phyloP scores from a whole-genome alignment of 2,888 invertebrate genomes.

The Agrochola lota region DNA sequence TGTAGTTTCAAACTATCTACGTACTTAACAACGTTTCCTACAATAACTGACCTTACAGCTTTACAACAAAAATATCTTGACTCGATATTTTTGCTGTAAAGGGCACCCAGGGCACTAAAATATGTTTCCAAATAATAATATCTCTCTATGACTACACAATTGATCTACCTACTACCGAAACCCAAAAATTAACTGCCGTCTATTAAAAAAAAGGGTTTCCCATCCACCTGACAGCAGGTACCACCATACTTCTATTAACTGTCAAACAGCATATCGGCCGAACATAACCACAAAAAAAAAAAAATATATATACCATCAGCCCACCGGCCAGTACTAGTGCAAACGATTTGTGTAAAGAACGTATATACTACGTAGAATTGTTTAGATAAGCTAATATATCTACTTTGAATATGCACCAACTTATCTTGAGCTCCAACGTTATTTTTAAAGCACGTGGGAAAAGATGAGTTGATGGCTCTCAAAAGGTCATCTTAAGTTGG shows the following conservation, averaged over 20 bases:
- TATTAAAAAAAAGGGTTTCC: slow-evolving; percentile 11
- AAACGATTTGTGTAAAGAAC: slow-evolving; percentile 83
- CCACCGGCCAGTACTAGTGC: slow-evolving; percentile 72
- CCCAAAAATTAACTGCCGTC: background rate
- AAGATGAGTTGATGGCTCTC: slow-evolving; percentile 27
- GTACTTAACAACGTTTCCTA: no score
- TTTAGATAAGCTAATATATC: slow-evolving; percentile 79
- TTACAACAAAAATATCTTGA: no score
- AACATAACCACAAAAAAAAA: slow-evolving; percentile 51
- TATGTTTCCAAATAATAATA: background rate
- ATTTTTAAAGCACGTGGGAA: slow-evolving; percentile 15
- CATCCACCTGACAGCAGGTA: slow-evolving; percentile 43
- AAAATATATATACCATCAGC: slow-evolving; percentile 61
- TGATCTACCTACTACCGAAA: background rate
- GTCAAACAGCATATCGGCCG: slow-evolving; percentile 23
- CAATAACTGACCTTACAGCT: background rate
- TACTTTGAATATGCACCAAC: slow-evolving; percentile 72
- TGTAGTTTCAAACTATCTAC: no score
- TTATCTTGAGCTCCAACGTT: slow-evolving; percentile 66
- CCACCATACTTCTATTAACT: slow-evolving; percentile 15
- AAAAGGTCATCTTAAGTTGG: slow-evolving; percentile 67
- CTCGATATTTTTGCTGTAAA: background rate
- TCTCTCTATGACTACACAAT: background rate
- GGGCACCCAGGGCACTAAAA: background rate
- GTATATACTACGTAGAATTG: slow-evolving; percentile 78